Conservation (phyloP, 2,888 invertebrate species). For the Agrilus cyanescens region DNA sequence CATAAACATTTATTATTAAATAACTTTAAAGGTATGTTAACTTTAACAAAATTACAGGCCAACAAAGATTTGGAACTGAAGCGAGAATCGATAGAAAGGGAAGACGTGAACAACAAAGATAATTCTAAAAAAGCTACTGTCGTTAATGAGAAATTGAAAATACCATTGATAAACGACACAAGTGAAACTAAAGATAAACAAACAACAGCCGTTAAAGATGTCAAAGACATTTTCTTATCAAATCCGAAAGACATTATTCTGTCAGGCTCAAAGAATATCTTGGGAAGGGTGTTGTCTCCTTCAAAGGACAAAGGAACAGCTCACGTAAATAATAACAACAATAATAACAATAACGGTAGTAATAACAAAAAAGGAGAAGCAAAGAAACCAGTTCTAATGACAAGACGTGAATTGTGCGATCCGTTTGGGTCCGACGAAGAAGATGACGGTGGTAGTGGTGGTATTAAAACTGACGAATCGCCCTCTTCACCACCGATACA, state of each 20-base stretch:
- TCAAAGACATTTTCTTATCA: conserved; percentile 56
- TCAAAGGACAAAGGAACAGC: conserved; percentile 49
- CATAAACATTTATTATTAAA: neutral
- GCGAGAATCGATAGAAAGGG: conserved; percentile 16
- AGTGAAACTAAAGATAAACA: conserved; percentile 31
- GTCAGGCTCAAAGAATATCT: conserved; percentile 54
- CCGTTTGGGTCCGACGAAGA: conserved; percentile 87
- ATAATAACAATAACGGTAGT: conserved; percentile 5
- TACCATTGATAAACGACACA: conserved; percentile 22
- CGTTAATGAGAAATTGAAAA: conserved; percentile 26
- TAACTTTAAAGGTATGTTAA: neutral
- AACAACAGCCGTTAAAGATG: conserved; percentile 53
- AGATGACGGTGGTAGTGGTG: conserved; percentile 48
- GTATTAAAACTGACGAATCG: conserved; percentile 19
- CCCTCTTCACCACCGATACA: conserved; percentile 17
- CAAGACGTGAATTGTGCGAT: conserved; percentile 72
- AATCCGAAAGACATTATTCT: conserved; percentile 60
- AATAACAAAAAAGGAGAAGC: conserved; percentile 21
- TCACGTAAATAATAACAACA: conserved; percentile 25
- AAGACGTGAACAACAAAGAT: conserved; percentile 23
- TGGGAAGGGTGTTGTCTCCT: conserved; percentile 68
- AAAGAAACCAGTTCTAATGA: conserved; percentile 52
- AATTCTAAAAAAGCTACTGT: conserved; percentile 10
- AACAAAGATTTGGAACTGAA: conserved; percentile 10
- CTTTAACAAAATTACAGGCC: conserved; percentile 5